Evolutionary conservation across 2,888 invertebrate genomes (phyloP).

Genomic region (Ormyrus pomaceus): DNA sequence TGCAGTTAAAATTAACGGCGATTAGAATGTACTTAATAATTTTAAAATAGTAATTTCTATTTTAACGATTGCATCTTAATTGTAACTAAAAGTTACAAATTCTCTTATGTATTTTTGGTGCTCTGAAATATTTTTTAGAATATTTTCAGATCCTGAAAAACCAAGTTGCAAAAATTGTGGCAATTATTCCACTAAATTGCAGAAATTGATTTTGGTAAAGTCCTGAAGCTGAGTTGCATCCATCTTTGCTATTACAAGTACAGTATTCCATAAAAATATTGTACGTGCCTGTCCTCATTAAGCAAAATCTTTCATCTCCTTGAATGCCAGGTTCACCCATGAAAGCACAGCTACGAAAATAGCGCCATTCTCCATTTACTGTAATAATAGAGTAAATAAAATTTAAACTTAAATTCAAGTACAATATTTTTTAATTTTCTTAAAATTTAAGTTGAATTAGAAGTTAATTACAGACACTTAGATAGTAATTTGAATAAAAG

Average conservation of each 20-base stretch:
- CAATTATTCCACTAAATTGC: slow-evolving; percentile 46
- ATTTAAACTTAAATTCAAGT: not conserved
- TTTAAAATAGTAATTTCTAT: too few species aligned
- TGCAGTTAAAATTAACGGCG: too few species aligned
- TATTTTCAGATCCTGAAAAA: slow-evolving; percentile 35
- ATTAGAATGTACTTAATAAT: too few species aligned
- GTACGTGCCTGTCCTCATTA: slow-evolving; percentile 93
- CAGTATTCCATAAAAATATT: slow-evolving; percentile 96
- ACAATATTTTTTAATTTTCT: slow-evolving; percentile 2
- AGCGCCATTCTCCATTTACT: slow-evolving; percentile 93
- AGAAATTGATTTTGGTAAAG: slow-evolving; percentile 57
- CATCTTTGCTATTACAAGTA: slow-evolving; percentile 94
- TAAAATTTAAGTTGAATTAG: not conserved
- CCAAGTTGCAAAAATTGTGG: slow-evolving; percentile 42
- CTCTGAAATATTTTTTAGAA: too few species aligned
- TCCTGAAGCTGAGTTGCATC: slow-evolving; percentile 84
- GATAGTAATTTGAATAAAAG: too few species aligned
- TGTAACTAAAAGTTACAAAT: too few species aligned
- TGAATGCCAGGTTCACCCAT: slow-evolving; percentile 93
- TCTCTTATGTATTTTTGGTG: too few species aligned
- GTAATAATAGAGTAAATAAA: slow-evolving; percentile 66
- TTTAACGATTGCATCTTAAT: too few species aligned
- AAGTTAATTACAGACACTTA: too few species aligned
- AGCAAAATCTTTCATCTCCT: slow-evolving; percentile 92
- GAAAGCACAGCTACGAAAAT: slow-evolving; percentile 91